Conservation (phyloP, 2,113 vertebrate genomes). For the Heterotilapia buettikoferi region DNA sequence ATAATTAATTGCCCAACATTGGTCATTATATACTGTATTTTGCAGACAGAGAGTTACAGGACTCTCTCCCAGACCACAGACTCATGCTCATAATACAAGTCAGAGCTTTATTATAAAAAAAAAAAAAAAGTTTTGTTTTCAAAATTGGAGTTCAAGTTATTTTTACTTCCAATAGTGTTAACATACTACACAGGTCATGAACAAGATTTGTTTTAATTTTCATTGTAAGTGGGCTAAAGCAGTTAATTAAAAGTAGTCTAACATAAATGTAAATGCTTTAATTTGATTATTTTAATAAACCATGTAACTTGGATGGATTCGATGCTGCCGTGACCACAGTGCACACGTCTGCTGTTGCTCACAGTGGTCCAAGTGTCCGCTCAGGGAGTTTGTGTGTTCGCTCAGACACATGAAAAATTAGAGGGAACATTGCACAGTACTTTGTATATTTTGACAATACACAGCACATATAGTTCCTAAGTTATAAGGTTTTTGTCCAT, state of each 20-base stretch:
- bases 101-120: rapidly evolving
- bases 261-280: background rate
- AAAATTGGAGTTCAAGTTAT: background rate
- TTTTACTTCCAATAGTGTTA: background rate
- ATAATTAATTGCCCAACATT: rapidly evolving
- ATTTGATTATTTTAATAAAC: background rate
- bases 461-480: background rate
- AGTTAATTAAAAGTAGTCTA: background rate
- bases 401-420: background rate
- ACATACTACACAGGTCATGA: rapidly evolving
- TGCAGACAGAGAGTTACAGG: background rate
- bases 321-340: rapidly evolving
- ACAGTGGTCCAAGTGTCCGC: background rate
- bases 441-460: background rate
- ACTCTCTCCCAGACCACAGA: background rate
- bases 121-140: rapidly evolving
- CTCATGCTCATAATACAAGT: background rate
- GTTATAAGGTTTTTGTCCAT: background rate
- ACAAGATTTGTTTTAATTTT: background rate
- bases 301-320: background rate
- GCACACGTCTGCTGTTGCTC: background rate
- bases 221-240: background rate
- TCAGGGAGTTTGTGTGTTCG: background rate
- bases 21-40: background rate
- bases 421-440: background rate